Conservation (phyloP, 2,113 vertebrate species). For the Podarcis cretensis region DNA sequence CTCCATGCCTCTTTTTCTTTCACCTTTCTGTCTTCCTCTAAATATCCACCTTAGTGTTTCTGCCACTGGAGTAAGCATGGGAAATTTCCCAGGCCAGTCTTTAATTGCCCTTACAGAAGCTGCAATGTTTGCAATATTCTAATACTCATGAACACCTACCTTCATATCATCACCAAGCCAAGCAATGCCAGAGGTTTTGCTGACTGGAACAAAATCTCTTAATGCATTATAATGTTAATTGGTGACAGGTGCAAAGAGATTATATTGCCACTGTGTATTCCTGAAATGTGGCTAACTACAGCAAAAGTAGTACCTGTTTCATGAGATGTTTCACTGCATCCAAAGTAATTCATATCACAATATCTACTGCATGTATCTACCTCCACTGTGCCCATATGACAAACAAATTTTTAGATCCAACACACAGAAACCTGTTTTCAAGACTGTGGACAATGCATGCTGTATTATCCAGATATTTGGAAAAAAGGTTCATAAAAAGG, state of each 20-base stretch:
- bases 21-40: neutral
- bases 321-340: neutral
- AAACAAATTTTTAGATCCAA: neutral
- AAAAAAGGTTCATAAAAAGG: neutral
- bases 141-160: neutral
- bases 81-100: neutral
- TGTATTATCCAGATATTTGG: neutral
- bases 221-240: neutral
- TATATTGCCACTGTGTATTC: neutral
- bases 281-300: neutral
- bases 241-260: neutral
- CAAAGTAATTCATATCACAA: neutral
- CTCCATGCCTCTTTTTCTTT: neutral
- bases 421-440: neutral
- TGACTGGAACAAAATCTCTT: neutral
- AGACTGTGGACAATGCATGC: neutral
- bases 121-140: neutral
- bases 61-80: neutral
- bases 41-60: neutral
- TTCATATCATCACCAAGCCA: neutral
- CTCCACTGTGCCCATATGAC: neutral
- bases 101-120: neutral
- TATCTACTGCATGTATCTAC: neutral
- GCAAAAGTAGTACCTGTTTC: neutral
- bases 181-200: neutral